These are phyloP conservation scores for Diorhabda sublineata DNA, from an alignment of 1,140 invertebrate species.

Conservation along the genomic window DNA sequence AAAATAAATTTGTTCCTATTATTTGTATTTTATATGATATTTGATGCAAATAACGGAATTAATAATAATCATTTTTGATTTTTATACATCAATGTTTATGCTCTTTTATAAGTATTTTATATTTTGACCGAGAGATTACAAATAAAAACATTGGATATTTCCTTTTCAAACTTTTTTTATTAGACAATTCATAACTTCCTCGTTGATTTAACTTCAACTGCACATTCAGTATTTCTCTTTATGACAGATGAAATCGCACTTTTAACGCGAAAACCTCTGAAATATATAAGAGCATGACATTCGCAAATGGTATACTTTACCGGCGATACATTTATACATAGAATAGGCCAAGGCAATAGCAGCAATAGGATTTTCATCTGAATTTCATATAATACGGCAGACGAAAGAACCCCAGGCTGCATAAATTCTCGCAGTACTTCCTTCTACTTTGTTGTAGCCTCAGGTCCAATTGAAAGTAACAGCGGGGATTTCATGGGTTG, in stretches of 20 bases:
- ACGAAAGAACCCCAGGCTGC: not conserved
- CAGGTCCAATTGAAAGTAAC: not conserved
- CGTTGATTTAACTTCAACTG: not conserved
- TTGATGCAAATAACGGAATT: too few species aligned
- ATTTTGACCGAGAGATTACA: too few species aligned
- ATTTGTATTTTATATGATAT: too few species aligned
- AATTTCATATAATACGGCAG: not conserved
- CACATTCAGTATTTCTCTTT: constrained; percentile 1
- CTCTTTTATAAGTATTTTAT: too few species aligned
- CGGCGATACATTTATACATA: constrained; percentile 2
- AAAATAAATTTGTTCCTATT: too few species aligned
- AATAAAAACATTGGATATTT: not conserved
- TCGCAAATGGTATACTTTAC: not conserved
- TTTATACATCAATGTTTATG: too few species aligned
- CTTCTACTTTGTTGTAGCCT: not conserved
- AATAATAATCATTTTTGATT: too few species aligned
- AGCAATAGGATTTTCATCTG: not conserved
- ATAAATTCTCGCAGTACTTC: not conserved
- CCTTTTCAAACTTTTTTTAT: not conserved
- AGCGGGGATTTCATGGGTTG: not conserved
- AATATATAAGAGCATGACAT: constrained; percentile 2
- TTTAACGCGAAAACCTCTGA: not conserved
- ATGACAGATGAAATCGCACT: not conserved
- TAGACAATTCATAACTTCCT: not conserved
- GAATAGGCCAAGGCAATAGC: not conserved